Percentiles rank a stretch among this genome's conserved stretches.
These are phyloP conservation scores for Lycodopsis pacificus DNA, from an alignment of 2,797 vertebrate species.

Conservation along the genomic window DNA sequence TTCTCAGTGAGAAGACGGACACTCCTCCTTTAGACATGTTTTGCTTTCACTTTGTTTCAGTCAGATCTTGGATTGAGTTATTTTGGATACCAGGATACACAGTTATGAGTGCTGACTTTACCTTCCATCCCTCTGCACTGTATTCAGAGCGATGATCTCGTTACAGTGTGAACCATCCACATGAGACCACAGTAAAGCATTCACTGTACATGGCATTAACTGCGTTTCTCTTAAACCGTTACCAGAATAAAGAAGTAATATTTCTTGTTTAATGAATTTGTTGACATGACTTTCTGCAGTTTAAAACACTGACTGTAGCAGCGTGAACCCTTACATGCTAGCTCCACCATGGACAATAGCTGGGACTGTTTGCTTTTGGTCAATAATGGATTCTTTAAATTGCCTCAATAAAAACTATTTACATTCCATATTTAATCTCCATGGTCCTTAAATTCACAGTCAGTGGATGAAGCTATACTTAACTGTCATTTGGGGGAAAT, in stretches of 20 bases:
- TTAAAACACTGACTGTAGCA: neutral
- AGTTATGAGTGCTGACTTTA: neutral
- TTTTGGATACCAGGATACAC: neutral
- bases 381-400: neutral
- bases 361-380: neutral
- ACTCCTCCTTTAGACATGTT: neutral
- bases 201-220: neutral
- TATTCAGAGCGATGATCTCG: neutral
- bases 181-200: neutral
- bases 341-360: neutral
- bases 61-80: neutral
- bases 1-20: no score
- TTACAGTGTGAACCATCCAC: no score
- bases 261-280: neutral
- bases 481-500: neutral
- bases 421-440: neutral
- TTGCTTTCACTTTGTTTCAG: neutral
- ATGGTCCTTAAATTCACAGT: neutral
- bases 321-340: neutral
- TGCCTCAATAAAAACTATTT: neutral
- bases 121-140: neutral
- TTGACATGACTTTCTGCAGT: neutral
- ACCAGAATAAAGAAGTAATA: neutral
- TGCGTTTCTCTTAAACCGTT: neutral
- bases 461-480: neutral